Conservation (phyloP, 2,888 invertebrate species). For the Tryphoninae sp. region DNA sequence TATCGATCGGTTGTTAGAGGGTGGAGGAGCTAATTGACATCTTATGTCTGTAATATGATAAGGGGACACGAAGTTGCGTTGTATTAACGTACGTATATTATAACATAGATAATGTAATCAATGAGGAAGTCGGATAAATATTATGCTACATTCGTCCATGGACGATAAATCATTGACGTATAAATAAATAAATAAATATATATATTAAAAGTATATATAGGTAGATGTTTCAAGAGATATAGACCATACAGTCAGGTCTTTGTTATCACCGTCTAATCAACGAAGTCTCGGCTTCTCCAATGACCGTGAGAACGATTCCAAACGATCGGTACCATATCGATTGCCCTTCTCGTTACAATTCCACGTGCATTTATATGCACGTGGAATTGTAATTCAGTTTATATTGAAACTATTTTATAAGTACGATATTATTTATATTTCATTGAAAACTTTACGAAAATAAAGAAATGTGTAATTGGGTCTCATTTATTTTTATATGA, state of each 20-base stretch:
- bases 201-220: background rate
- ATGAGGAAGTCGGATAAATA: conserved; percentile 57
- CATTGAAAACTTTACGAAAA: too few species aligned
- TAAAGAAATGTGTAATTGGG: too few species aligned
- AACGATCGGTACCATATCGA: background rate
- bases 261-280: background rate
- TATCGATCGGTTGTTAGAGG: too few species aligned
- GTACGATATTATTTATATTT: too few species aligned
- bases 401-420: too few species aligned
- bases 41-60: too few species aligned
- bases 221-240: conserved; percentile 1
- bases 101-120: conserved; percentile 23
- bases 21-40: too few species aligned
- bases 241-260: background rate
- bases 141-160: conserved; percentile 51
- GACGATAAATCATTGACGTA: conserved; percentile 17
- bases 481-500: too few species aligned
- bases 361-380: background rate
- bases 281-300: background rate
- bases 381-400: too few species aligned
- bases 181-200: background rate
- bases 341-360: background rate
- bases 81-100: background rate
- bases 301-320: background rate
- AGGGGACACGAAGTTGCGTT: background rate